Percentiles rank a stretch among this genome's conserved stretches.
phyloP scores from a whole-genome alignment of 2,797 vertebrate genomes.

The Austrolebias charrua region DNA sequence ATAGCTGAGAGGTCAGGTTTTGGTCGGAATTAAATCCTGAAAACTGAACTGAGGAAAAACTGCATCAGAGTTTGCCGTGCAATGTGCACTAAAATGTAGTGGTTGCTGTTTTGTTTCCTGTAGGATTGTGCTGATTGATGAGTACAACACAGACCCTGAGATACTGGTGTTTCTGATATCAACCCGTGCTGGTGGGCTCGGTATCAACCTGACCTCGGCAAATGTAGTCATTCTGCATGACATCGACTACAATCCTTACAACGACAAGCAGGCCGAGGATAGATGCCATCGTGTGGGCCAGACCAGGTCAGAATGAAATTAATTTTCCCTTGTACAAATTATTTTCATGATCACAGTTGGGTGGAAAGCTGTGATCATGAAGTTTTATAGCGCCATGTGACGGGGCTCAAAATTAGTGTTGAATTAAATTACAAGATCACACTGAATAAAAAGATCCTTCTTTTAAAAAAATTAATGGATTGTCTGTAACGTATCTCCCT shows the following conservation, averaged over 20 bases:
- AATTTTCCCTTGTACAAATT: not conserved
- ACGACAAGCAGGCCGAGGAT: slow-evolving; percentile 98
- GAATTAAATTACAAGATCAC: not conserved
- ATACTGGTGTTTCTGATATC: slow-evolving; percentile 97
- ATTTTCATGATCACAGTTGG: not conserved
- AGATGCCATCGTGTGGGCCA: slow-evolving; percentile 96
- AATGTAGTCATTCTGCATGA: slow-evolving; percentile 96
- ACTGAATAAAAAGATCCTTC: too few species aligned
- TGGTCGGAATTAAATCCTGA: not conserved
- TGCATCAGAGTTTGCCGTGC: not conserved
- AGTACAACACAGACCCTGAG: slow-evolving; percentile 91
- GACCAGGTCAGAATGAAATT: slow-evolving; percentile 81
- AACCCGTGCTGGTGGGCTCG: slow-evolving; percentile 93
- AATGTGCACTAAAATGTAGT: not conserved
- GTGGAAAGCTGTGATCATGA: too few species aligned
- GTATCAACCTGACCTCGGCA: slow-evolving; percentile 96
- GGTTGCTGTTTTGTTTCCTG: slow-evolving; percentile 12
- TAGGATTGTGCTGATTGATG: slow-evolving; percentile 94
- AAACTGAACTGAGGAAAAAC: not conserved
- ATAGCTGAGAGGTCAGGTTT: slow-evolving; percentile 87
- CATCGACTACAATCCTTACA: slow-evolving; percentile 97
- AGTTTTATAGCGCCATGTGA: not conserved
- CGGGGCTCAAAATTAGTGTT: not conserved
- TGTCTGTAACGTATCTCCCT: not conserved
- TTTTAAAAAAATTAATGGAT: too few species aligned